phyloP scores from a whole-genome alignment of 1,140 invertebrate genomes.

The Drosophila mojavensis region DNA sequence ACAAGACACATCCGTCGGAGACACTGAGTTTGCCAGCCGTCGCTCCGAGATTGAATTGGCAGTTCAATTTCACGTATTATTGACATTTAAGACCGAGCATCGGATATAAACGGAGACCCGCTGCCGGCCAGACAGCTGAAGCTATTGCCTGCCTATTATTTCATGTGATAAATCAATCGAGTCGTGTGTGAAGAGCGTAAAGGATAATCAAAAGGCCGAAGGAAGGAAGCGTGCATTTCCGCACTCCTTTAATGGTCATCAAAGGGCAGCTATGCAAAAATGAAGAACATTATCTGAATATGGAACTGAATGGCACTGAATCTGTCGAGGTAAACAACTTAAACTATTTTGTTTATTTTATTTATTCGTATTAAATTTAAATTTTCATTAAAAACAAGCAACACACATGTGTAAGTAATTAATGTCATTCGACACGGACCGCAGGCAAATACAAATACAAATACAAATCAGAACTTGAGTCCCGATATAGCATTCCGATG shows the following conservation, averaged over 20 bases:
- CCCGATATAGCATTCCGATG: slow-evolving; percentile 46
- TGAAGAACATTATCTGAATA: too few relatives aligned
- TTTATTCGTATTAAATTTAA: too few relatives aligned
- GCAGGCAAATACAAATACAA: slow-evolving; percentile 37
- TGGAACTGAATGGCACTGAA: too few relatives aligned
- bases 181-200: slow-evolving; percentile 28
- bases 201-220: not conserved
- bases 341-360: not conserved
- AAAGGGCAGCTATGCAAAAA: not conserved
- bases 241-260: not conserved
- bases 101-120: slow-evolving; percentile 59
- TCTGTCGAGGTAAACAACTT: not conserved
- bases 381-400: not conserved
- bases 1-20: slow-evolving; percentile 28
- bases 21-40: slow-evolving; percentile 31
- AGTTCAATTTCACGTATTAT: slow-evolving; percentile 83
- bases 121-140: slow-evolving; percentile 49
- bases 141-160: slow-evolving; percentile 73
- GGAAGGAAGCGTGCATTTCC: not conserved
- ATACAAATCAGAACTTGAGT: slow-evolving; percentile 43
- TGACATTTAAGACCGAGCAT: slow-evolving; percentile 76
- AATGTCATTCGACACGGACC: slow-evolving; percentile 71
- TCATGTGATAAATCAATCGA: slow-evolving; percentile 71
- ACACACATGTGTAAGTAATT: slow-evolving; percentile 56
- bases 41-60: slow-evolving; percentile 74